A percentile compares a stretch with the other conserved stretches of the same genome.
Conservation (phyloP, 2,888 invertebrate genomes). For the Capitulum mitella region DNA sequence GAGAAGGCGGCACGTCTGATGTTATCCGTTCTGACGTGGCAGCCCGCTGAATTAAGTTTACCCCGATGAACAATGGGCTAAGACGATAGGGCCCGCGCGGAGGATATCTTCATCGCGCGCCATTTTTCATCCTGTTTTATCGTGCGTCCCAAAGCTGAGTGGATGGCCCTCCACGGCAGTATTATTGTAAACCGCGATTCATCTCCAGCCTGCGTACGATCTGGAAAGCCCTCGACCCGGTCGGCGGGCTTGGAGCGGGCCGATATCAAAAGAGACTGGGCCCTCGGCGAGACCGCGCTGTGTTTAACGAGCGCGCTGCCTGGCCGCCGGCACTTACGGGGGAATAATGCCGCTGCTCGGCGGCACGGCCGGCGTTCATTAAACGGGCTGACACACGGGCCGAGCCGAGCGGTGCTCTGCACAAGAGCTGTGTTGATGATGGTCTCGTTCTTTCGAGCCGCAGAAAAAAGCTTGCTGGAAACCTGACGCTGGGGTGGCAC, state of each 20-base stretch:
- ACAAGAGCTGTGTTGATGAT: too few relatives aligned
- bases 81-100: not conserved
- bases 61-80: not conserved
- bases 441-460: too few relatives aligned
- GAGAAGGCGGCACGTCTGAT: not conserved
- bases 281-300: not conserved
- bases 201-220: not conserved
- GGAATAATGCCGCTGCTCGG: too few relatives aligned
- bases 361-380: too few relatives aligned
- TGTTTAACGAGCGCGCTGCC: not conserved
- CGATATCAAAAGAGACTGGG: not conserved
- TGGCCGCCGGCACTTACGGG: too few relatives aligned
- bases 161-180: not conserved
- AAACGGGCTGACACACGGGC: too few relatives aligned
- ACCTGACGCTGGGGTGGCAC: too few relatives aligned
- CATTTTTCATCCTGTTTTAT: not conserved
- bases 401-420: too few relatives aligned
- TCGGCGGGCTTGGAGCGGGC: too few relatives aligned
- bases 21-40: not conserved
- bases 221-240: not conserved
- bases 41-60: not conserved
- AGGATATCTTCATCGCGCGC: not conserved
- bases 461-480: too few relatives aligned
- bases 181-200: conserved; percentile 17
- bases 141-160: not conserved